A percentile compares a stretch with the other conserved stretches of the same genome.
phyloP scores from a whole-genome alignment of 2,888 invertebrate species.

The Thecophora atra region DNA sequence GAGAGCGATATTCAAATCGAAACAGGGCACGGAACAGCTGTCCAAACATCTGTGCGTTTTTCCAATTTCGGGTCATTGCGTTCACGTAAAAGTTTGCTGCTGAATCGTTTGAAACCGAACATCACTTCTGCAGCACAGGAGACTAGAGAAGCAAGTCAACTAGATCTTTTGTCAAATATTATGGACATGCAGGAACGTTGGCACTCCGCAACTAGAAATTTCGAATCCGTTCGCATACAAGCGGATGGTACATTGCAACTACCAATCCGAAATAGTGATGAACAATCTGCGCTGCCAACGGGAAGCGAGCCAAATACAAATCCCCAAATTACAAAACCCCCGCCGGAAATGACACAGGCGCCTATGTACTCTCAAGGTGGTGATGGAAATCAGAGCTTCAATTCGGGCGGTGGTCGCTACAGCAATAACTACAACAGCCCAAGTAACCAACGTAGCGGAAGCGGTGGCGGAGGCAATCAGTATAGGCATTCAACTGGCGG shows the following conservation, averaged over 20 bases:
- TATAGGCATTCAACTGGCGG: conserved; percentile 50
- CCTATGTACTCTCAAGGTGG: conserved; percentile 75
- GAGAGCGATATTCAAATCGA: conserved; percentile 58
- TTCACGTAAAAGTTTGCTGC: conserved; percentile 56
- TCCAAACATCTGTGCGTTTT: conserved; percentile 60
- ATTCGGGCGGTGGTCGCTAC: conserved; percentile 65
- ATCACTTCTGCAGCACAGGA: conserved; percentile 27
- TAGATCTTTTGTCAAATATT: conserved; percentile 76
- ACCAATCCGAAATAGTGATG: conserved; percentile 35
- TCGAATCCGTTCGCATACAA: conserved; percentile 67
- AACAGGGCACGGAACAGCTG: conserved; percentile 66
- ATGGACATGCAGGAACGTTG: conserved; percentile 76
- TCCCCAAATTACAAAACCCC: conserved; percentile 9
- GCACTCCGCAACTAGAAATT: conserved; percentile 72
- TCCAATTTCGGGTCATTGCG: conserved; percentile 55
- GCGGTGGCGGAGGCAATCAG: conserved; percentile 44
- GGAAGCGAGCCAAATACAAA: not conserved
- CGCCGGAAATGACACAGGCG: conserved; percentile 64
- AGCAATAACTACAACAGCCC: conserved; percentile 48
- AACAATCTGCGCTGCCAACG: conserved; percentile 7
- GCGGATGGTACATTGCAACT: conserved; percentile 72
- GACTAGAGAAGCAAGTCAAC: conserved; percentile 1
- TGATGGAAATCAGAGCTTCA: conserved; percentile 60
- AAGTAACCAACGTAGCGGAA: conserved; percentile 51
- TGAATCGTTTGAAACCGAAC: conserved; percentile 47